phyloP scores from a whole-genome alignment of 2,888 invertebrate genomes.

The Trissolcus japonicus region DNA sequence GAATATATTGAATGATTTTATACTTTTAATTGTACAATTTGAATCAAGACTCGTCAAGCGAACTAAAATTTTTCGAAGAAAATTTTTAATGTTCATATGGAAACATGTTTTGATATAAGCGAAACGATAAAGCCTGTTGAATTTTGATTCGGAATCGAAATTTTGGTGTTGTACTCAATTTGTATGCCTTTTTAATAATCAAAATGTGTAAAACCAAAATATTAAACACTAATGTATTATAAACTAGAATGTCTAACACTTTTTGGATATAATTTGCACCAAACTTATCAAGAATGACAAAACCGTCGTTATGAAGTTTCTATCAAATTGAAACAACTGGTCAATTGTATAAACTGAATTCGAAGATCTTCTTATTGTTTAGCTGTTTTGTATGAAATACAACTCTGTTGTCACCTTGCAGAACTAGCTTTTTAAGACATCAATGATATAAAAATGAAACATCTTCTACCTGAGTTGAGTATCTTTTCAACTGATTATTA shows the following conservation, averaged over 20 bases:
- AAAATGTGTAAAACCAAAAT: background rate
- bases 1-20: constrained; percentile 4
- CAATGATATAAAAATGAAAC: constrained; percentile 12
- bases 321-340: too few species aligned
- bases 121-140: too few species aligned
- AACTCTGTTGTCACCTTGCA: background rate
- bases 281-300: constrained; percentile 24
- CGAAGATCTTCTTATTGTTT: constrained; percentile 15
- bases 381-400: too few species aligned
- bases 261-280: constrained; percentile 7
- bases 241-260: constrained; percentile 10
- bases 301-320: background rate
- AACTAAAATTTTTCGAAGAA: too few species aligned
- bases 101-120: too few species aligned
- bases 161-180: background rate
- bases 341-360: constrained; percentile 1
- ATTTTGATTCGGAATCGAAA: too few species aligned
- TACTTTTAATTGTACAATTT: too few species aligned
- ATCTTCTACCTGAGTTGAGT: constrained; percentile 36
- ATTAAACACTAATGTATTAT: too few species aligned
- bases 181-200: background rate
- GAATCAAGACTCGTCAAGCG: too few species aligned
- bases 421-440: constrained; percentile 32
- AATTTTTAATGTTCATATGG: too few species aligned
- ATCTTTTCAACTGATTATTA: constrained; percentile 3